These are phyloP conservation scores for Ctenoplectra terminalis DNA, from an alignment of 1,140 invertebrate genomes.

Conservation along the genomic window DNA sequence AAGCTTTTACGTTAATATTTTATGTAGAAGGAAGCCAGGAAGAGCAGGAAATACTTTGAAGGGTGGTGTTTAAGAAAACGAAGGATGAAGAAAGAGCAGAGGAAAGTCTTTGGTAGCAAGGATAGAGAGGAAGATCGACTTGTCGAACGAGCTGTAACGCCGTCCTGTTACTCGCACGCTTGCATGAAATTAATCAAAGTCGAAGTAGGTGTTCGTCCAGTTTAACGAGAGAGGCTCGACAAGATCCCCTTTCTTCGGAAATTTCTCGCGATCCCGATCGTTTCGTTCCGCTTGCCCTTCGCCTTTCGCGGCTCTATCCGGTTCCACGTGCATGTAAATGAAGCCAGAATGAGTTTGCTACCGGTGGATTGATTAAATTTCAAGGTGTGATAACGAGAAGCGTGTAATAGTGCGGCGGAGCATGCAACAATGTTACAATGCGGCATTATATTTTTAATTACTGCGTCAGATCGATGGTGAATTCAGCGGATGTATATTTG, in stretches of 20 bases:
- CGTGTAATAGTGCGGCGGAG: conserved; percentile 15
- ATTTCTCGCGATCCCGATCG: conserved; percentile 15
- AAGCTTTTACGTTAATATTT: neutral
- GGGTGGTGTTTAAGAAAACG: neutral
- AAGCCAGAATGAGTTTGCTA: conserved; percentile 21
- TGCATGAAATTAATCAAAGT: conserved; percentile 46
- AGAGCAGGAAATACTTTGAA: neutral
- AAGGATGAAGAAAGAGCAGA: neutral
- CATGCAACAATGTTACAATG: conserved; percentile 36
- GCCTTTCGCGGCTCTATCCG: conserved; percentile 27
- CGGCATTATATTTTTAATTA: conserved; percentile 43
- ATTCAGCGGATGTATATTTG: neutral
- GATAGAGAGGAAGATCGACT: conserved; percentile 51
- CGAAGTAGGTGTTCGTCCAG: conserved; percentile 13
- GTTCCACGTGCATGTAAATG: conserved; percentile 42
- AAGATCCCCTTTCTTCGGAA: conserved; percentile 17
- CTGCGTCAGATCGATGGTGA: conserved; percentile 23
- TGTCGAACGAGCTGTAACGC: conserved; percentile 74
- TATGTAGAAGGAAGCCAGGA: neutral
- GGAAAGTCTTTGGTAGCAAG: neutral
- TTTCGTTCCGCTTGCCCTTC: conserved; percentile 34
- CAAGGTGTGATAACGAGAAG: conserved; percentile 43
- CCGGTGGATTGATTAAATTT: conserved; percentile 47
- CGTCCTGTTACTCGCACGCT: conserved; percentile 61
- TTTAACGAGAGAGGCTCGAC: conserved; percentile 5